Evolutionary conservation across 1,140 invertebrate genomes (phyloP).

Genomic region (Drosophila suzukii): DNA sequence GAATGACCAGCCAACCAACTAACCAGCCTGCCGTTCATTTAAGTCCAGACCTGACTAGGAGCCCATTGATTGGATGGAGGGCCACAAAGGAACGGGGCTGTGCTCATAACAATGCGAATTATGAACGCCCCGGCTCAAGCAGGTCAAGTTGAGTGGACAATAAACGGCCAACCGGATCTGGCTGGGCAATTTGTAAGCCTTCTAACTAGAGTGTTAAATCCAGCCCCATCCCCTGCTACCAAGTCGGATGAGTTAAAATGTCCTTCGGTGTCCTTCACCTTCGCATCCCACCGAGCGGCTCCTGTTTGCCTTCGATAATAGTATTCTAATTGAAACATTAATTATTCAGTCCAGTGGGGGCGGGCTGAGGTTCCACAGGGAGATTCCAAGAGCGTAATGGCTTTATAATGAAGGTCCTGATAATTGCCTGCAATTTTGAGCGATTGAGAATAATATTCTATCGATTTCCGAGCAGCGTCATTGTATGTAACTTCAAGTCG

Average conservation of each 20-base stretch:
- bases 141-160: conserved; percentile 77
- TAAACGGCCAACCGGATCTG: conserved; percentile 64
- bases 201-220: conserved; percentile 66
- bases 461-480: conserved; percentile 9
- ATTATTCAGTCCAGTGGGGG: conserved; percentile 60
- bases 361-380: conserved; percentile 6
- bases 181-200: conserved; percentile 70
- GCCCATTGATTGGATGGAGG: conserved; percentile 52
- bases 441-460: conserved; percentile 12
- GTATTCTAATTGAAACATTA: conserved; percentile 81
- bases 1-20: conserved; percentile 43
- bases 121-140: conserved; percentile 59
- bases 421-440: conserved; percentile 20
- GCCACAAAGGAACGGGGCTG: conserved; percentile 12
- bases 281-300: conserved; percentile 27
- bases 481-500: background rate
- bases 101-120: conserved; percentile 65
- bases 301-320: conserved; percentile 58
- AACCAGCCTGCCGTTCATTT: conserved; percentile 37
- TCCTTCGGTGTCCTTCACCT: conserved; percentile 55
- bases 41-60: conserved; percentile 32
- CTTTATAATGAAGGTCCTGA: conserved; percentile 49
- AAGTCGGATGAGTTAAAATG: conserved; percentile 38
- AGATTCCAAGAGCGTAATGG: conserved; percentile 40
- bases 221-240: background rate